Evolutionary conservation across 2,797 vertebrate species (phyloP).

Genomic region (Poecile montanus): DNA sequence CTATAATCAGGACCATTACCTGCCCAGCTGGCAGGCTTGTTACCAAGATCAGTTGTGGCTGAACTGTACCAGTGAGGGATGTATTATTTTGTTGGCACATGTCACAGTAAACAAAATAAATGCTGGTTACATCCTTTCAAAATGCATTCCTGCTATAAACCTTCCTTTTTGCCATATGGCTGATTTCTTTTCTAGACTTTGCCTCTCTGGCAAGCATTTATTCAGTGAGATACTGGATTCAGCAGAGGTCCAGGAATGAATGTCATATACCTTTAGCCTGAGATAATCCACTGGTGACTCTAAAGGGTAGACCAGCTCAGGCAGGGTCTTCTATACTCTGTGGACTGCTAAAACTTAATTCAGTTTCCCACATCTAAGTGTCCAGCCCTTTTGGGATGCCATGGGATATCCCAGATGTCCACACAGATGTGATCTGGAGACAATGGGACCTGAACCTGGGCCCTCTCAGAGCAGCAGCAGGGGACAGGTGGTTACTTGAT

Average conservation of each 20-base stretch:
- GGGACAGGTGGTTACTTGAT: neutral
- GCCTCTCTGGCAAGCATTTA: neutral
- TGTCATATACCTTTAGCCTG: neutral
- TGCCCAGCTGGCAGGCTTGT: neutral
- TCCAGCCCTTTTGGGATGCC: neutral
- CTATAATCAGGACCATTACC: constrained; percentile 8
- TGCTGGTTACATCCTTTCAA: neutral
- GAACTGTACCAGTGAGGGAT: neutral
- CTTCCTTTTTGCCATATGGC: neutral
- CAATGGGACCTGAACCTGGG: neutral
- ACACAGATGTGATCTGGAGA: neutral
- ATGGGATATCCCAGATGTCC: neutral
- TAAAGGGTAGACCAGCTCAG: neutral
- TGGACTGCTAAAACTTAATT: neutral
- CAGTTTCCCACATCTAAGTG: neutral
- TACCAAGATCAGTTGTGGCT: neutral
- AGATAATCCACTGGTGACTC: neutral
- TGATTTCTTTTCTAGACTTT: neutral
- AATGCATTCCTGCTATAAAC: neutral
- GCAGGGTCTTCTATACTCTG: neutral
- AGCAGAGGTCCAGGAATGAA: neutral
- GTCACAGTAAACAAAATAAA: constrained; percentile 6
- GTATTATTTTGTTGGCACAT: neutral
- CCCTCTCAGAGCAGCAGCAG: neutral
- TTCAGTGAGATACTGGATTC: neutral